Conservation (phyloP, 2,113 vertebrate species). For the Apaloderma vittatum region DNA sequence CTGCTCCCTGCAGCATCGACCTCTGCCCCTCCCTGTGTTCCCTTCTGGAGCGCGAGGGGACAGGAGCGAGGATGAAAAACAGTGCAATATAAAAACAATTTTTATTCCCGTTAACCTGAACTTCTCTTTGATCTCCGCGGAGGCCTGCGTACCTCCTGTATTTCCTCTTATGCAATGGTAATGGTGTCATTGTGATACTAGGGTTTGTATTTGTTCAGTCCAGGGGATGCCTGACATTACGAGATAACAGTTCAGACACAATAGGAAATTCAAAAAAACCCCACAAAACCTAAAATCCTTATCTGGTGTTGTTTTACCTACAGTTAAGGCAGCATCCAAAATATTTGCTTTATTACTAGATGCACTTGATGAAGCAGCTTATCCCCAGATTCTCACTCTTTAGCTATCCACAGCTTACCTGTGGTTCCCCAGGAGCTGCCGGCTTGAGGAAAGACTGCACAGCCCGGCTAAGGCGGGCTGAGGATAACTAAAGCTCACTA, state of each 20-base stretch:
- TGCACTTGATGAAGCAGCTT: not conserved
- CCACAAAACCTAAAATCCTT: not conserved
- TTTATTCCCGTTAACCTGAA: rapidly evolving
- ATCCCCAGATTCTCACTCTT: constrained; percentile 24
- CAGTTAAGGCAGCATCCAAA: not conserved
- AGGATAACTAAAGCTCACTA: constrained; percentile 2
- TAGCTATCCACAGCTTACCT: not conserved
- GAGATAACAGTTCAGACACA: not conserved
- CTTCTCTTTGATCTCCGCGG: not conserved
- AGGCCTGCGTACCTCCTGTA: not conserved
- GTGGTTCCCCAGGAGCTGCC: not conserved
- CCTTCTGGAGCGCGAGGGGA: not conserved
- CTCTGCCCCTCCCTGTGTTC: not conserved
- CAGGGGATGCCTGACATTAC: not conserved
- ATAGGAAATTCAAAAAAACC: not conserved
- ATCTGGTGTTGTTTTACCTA: not conserved
- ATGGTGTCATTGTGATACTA: not conserved
- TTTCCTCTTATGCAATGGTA: not conserved
- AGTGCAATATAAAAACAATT: not conserved
- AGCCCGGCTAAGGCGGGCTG: not conserved
- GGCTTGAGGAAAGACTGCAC: not conserved
- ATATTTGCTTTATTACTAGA: constrained; percentile 16
- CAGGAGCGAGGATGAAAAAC: not conserved
- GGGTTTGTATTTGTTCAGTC: not conserved
- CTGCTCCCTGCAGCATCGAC: not conserved